Evolutionary conservation across 2,888 invertebrate species (phyloP), one percentile per base, ranked within the genome.

Genomic region (Stenotaenia linearis): DNA sequence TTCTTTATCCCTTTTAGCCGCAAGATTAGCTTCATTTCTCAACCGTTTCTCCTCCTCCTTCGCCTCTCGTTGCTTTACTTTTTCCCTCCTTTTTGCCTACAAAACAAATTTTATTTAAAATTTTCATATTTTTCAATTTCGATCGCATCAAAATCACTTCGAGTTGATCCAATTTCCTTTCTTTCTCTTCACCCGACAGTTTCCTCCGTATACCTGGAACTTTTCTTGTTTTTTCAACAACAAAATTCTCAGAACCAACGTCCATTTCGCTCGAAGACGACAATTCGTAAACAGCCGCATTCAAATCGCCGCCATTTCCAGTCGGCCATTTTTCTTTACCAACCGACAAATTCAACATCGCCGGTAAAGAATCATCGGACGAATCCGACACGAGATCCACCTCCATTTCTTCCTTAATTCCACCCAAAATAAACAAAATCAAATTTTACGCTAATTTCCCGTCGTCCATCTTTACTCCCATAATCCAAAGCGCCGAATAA

Each of bases 1-100:
- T 69, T 25, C 25, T 69, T 69, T 69, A 10, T 69, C 0, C 1
- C 3, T 28, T 28, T 69, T 45, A 9, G 6, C 45, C 4, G 45
- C 45, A 4, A n/a, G 12, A 7, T 18, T 25, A 23, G 28, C 69
- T 69, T 69, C 69, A 10, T 12, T 69, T 74, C 78, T 80, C 40
- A 35, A 12, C n/a, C 30, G 61, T 21, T 78, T 77, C 40, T 80
- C 80, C n/a, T 74, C 32, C 5, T 61, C 78, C 30, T 45, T 61
- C 25, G 30, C 35, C 21, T 77, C 74, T 45, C 32, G 40, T 18
- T 45, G 32, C 21, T 25, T 25, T 74, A 35, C 18, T 30, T 45
- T 35, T 4, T 21, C 45, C 28, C 9, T 28, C 9, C 25, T 69
- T 69, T 69, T 28, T 25, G 12, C 69, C n/a, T 1, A 10, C 25